Evolutionary conservation across 2,113 vertebrate genomes (phyloP), one percentile per base, ranked within the genome.

Genomic region (Laticauda colubrina): DNA sequence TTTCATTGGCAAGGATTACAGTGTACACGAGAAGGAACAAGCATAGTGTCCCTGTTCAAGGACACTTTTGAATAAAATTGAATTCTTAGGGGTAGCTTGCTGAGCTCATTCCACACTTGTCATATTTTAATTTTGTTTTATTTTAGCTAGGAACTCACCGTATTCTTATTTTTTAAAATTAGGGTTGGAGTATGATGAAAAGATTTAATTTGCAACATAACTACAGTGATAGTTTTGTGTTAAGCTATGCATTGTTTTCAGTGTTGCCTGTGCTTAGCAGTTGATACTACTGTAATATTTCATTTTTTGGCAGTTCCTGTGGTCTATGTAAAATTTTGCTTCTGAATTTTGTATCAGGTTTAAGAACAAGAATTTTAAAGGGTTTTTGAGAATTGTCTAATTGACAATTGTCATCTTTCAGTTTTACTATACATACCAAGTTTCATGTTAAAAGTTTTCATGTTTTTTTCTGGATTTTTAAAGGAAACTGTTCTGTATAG

Each of bases 1-100:
- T 97, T 96, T 96, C 87, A 91, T 96, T 97, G 96, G 94, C 96
- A 96, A 95, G 87, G 89, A 92, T 95, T 94, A 92, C 48, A 91
- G 43, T 95, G 93, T 94, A 91, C 92, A 89, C 64, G 85, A 89
- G 91, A 94, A 93, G 91, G 93, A 96, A 96, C 93, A 93, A 81
- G 96, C 88, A 94, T 89, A 54, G 95, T 94, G n/a, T 89, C 59
- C 89, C 86, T 87, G 95, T 95, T 97, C 95, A 97, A 96, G 95
- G 96, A 61, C 96, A 96, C 89, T 96, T 81, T 96, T 93, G 88
- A 94, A 88, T 95, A 93, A 94, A 97, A 94, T 91, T 3, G 91
- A 94, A 93, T 96, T n/a, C 53, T 90, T 95, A 91, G 87, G 94
- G 94, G 95, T 94, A 24, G 91, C 85, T 95, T 95, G 96, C 94